Evolutionary conservation across 2,113 vertebrate genomes (phyloP).

Genomic region (Poecilia latipinna): DNA sequence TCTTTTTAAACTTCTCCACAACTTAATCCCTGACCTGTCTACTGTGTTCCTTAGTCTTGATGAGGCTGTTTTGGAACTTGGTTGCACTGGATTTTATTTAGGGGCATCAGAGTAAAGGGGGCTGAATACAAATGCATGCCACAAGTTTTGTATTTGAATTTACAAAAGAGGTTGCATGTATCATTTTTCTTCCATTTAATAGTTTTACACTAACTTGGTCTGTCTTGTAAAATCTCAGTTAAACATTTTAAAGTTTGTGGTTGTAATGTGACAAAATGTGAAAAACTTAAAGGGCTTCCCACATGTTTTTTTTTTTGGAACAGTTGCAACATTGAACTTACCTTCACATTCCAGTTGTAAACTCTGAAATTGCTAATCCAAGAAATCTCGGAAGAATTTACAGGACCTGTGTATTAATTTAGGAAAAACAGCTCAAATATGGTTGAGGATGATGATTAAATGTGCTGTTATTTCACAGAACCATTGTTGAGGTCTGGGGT

Average conservation of each 20-base stretch:
- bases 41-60: not conserved
- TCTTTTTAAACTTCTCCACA: not conserved
- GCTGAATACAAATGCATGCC: too few species aligned
- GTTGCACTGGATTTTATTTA: not conserved
- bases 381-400: not conserved
- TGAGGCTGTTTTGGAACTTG: not conserved
- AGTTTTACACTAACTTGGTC: too few species aligned
- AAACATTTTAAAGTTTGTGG: not conserved
- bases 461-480: not conserved
- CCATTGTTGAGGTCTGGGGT: not conserved
- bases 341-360: not conserved
- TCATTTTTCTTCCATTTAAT: too few species aligned
- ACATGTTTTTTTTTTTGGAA: not conserved
- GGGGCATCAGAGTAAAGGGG: too few species aligned
- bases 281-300: not conserved
- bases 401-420: not conserved
- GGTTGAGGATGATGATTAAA: not conserved
- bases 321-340: not conserved
- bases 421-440: not conserved
- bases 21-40: not conserved
- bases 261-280: not conserved
- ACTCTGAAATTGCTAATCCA: not conserved
- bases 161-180: too few species aligned
- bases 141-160: too few species aligned
- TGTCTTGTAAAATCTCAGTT: too few species aligned